phyloP scores from a whole-genome alignment of 2,113 vertebrate species.

The Seriola quinqueradiata region DNA sequence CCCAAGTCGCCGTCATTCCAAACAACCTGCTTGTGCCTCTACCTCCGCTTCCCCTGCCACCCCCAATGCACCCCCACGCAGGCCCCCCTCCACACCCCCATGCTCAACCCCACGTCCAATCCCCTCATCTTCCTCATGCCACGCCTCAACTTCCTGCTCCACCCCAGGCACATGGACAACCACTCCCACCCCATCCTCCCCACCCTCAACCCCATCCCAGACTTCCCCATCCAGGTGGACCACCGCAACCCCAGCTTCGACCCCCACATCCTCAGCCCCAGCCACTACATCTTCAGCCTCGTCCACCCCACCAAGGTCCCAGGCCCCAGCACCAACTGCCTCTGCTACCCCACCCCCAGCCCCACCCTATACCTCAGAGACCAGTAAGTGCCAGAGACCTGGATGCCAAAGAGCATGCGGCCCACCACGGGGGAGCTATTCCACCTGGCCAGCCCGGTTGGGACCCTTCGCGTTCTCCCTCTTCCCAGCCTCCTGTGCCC shows the following conservation, averaged over 20 bases:
- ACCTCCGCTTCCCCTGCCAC: slow-evolving; percentile 71
- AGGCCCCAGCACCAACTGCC: slow-evolving; percentile 81
- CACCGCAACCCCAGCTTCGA: slow-evolving; percentile 78
- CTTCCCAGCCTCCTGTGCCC: slow-evolving; percentile 75
- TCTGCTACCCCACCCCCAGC: slow-evolving; percentile 78
- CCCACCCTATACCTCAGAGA: slow-evolving; percentile 88
- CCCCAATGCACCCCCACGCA: slow-evolving; percentile 80
- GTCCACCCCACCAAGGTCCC: slow-evolving; percentile 73
- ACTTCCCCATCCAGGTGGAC: slow-evolving; percentile 67
- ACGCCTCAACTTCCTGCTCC: slow-evolving; percentile 69
- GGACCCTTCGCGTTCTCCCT: slow-evolving; percentile 75
- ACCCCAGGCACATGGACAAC: slow-evolving; percentile 69
- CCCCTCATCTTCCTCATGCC: slow-evolving; percentile 71
- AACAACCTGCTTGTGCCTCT: slow-evolving; percentile 94
- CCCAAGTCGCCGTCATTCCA: slow-evolving; percentile 87
- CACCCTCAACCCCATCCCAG: slow-evolving; percentile 73
- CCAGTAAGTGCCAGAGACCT: slow-evolving; percentile 92
- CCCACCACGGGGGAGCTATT: slow-evolving; percentile 74
- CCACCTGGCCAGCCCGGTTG: slow-evolving; percentile 72
- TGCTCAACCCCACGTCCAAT: slow-evolving; percentile 64
- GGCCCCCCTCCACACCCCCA: slow-evolving; percentile 79
- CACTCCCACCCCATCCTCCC: slow-evolving; percentile 73
- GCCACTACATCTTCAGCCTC: slow-evolving; percentile 81
- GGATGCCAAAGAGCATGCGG: slow-evolving; percentile 92
- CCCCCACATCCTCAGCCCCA: slow-evolving; percentile 84